Conservation (phyloP, 2,888 invertebrate species). For the Chymomyza fuscimana region DNA sequence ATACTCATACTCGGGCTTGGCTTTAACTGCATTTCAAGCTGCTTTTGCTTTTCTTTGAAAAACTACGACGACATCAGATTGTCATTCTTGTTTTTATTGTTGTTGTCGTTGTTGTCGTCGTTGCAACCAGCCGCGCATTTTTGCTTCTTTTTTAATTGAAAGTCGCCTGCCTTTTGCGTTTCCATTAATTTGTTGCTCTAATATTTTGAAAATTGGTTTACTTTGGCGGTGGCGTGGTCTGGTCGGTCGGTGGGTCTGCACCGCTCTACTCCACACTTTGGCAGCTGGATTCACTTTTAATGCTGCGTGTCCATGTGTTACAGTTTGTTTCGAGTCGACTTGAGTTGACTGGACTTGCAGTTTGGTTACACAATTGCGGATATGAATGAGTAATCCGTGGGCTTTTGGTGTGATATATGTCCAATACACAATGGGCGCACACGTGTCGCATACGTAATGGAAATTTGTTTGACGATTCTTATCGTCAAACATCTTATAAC, state of each 20-base stretch:
- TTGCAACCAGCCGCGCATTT: conserved; percentile 14
- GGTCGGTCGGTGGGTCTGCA: conserved; percentile 1
- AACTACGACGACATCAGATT: conserved; percentile 62
- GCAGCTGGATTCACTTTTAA: conserved; percentile 66
- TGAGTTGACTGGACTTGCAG: not conserved
- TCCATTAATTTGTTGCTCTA: conserved; percentile 72
- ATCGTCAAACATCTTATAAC: conserved; percentile 40
- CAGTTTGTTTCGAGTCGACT: conserved; percentile 23
- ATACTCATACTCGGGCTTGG: conserved; percentile 32
- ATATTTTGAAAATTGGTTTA: conserved; percentile 70
- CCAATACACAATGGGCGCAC: conserved; percentile 54
- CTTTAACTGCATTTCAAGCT: conserved; percentile 60
- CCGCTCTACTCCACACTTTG: conserved; percentile 34
- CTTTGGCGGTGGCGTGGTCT: conserved; percentile 45
- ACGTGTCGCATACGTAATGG: conserved; percentile 73
- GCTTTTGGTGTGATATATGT: conserved; percentile 69
- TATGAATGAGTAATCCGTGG: conserved; percentile 74
- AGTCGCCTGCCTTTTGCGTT: conserved; percentile 63
- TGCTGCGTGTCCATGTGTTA: conserved; percentile 19
- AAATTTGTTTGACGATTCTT: conserved; percentile 63
- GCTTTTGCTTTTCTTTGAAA: conserved; percentile 71
- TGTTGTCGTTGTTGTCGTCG: conserved; percentile 3
- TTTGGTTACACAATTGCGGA: conserved; percentile 68
- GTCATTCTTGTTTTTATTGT: conserved; percentile 66
- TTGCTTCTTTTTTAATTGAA: conserved; percentile 73